These are phyloP conservation scores for Ormyrus pomaceus DNA, from an alignment of 2,888 invertebrate species.

Conservation along the genomic window DNA sequence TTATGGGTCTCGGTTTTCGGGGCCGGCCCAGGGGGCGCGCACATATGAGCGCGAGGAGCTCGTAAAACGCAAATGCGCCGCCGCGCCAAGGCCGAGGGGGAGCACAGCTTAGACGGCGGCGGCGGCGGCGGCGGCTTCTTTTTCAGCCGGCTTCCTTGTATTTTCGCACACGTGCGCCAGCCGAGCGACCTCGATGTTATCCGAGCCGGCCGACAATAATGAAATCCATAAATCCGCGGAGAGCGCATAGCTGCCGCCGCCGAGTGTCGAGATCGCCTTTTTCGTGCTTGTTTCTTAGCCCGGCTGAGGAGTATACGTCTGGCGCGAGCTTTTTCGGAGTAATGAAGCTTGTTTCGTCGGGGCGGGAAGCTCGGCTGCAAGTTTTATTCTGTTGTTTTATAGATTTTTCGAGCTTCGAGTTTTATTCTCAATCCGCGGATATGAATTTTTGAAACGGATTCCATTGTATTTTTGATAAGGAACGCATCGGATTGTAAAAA, in stretches of 20 bases:
- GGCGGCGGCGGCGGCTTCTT: constrained; percentile 46
- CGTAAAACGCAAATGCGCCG: constrained; percentile 74
- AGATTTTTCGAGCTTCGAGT: too few relatives aligned
- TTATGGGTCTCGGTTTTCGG: constrained; percentile 5
- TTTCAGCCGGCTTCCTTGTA: constrained; percentile 46
- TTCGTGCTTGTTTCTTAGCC: too few relatives aligned
- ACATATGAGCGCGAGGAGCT: constrained; percentile 55
- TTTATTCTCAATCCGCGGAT: too few relatives aligned
- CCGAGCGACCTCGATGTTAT: constrained; percentile 71
- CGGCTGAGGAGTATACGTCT: too few relatives aligned
- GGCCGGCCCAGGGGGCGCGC: too few relatives aligned
- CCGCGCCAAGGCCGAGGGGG: constrained; percentile 9
- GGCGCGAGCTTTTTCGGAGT: too few relatives aligned
- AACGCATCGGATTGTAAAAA: too few relatives aligned
- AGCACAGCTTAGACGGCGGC: constrained; percentile 41
- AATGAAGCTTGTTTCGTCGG: too few relatives aligned
- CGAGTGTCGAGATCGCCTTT: too few relatives aligned
- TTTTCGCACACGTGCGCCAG: constrained; percentile 54
- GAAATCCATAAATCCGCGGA: constrained; percentile 83
- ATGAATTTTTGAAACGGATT: background rate
- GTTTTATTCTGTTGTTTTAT: too few relatives aligned
- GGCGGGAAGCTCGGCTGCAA: too few relatives aligned
- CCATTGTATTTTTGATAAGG: background rate
- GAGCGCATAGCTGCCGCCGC: constrained; percentile 64
- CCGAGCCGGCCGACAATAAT: constrained; percentile 81